phyloP scores from a whole-genome alignment of 64 coral and sea anemone genomes.

The Dendronephthya gigantea region DNA sequence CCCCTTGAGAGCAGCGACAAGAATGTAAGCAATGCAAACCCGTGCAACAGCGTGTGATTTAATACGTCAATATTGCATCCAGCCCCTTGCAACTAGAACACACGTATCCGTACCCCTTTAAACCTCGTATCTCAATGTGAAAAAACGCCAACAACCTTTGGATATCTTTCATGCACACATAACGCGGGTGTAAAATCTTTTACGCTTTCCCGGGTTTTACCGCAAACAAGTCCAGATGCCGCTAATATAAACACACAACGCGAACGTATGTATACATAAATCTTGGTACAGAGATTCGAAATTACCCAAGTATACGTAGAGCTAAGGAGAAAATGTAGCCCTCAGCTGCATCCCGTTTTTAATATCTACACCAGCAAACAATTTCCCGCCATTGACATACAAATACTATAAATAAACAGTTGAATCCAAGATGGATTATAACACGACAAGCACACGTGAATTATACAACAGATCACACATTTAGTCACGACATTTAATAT shows the following conservation, averaged over 20 bases:
- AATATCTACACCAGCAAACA: neutral
- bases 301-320: neutral
- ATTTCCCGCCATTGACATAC: neutral
- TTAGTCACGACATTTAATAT: neutral
- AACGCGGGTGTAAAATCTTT: neutral
- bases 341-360: neutral
- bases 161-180: neutral
- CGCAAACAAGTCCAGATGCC: neutral
- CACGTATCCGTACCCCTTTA: neutral
- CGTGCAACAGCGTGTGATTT: neutral
- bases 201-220: neutral
- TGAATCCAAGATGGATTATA: neutral
- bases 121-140: neutral
- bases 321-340: neutral
- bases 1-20: conserved; percentile 4
- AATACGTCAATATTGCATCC: neutral
- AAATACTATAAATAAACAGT: neutral
- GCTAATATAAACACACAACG: neutral
- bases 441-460: neutral
- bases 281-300: no score
- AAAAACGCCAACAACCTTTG: neutral
- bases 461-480: neutral
- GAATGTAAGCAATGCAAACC: neutral
- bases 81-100: neutral
- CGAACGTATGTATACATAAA: no score